Conservation (phyloP, 2,888 invertebrate species). For the Coleophora flavipennella region DNA sequence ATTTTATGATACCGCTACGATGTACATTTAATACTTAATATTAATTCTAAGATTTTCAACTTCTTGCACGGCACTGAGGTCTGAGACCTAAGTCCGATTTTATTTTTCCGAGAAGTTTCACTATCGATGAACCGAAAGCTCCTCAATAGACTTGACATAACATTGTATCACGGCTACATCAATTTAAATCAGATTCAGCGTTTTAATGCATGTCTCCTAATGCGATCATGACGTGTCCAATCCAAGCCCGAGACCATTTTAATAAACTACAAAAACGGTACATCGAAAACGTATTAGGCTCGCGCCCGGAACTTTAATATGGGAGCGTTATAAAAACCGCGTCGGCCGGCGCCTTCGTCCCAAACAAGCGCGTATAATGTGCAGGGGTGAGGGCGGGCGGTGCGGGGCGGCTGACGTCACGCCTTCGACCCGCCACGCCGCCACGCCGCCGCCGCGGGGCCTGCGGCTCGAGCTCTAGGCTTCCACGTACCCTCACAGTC, state of each 20-base stretch:
- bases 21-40: too few relatives aligned
- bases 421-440: conserved; percentile 48
- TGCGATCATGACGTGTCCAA: too few relatives aligned
- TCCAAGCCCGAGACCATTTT: background rate
- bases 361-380: conserved; percentile 54
- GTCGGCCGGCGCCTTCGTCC: conserved; percentile 31
- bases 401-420: conserved; percentile 50
- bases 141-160: too few relatives aligned
- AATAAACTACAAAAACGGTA: conserved; percentile 12
- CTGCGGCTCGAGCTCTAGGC: conserved; percentile 14
- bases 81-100: too few relatives aligned
- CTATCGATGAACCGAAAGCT: too few relatives aligned
- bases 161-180: too few relatives aligned
- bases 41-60: too few relatives aligned
- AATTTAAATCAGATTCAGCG: too few relatives aligned
- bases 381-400: conserved; percentile 33
- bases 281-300: conserved; percentile 19
- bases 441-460: conserved; percentile 30
- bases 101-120: too few relatives aligned
- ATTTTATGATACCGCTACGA: too few relatives aligned
- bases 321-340: conserved; percentile 28
- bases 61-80: too few relatives aligned
- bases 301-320: conserved; percentile 15
- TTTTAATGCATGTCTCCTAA: too few relatives aligned
- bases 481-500: conserved; percentile 30